Evolutionary conservation across 2,888 invertebrate genomes (phyloP).

Genomic region (Euplexia lucipara): DNA sequence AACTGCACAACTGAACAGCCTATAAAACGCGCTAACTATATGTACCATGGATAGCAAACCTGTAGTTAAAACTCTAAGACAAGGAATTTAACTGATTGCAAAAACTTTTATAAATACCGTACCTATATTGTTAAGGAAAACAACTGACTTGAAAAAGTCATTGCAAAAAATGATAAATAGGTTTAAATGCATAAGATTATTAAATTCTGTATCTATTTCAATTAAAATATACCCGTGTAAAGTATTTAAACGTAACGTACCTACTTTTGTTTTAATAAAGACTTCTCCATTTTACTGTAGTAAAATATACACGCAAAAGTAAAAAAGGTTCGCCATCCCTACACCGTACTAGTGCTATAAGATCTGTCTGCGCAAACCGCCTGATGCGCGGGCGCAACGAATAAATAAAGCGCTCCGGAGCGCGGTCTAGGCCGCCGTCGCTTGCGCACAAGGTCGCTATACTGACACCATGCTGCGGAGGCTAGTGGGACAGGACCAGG

Average conservation of each 20-base stretch:
- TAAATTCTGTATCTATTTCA: too few species aligned
- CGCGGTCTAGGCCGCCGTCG: conserved; percentile 76
- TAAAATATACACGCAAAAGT: not conserved
- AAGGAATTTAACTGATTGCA: not conserved
- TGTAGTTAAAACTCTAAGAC: not conserved
- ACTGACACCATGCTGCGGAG: conserved; percentile 53
- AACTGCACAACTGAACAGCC: conserved; percentile 21
- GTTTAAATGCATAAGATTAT: too few species aligned
- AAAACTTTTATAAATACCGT: not conserved
- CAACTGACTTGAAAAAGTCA: too few species aligned
- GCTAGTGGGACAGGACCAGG: conserved; percentile 39
- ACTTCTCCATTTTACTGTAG: too few species aligned
- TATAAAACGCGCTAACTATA: conserved; percentile 40
- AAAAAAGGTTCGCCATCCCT: conserved; percentile 28
- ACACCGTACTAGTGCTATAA: conserved; percentile 33
- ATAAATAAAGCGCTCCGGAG: conserved; percentile 72
- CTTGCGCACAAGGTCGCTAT: conserved; percentile 74
- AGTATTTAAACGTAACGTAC: too few species aligned
- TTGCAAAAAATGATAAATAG: too few species aligned
- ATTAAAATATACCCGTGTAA: too few species aligned
- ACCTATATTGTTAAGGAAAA: too few species aligned
- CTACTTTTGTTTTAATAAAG: too few species aligned
- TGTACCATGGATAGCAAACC: conserved; percentile 9
- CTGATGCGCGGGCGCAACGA: conserved; percentile 64
- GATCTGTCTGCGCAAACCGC: conserved; percentile 56